Evolutionary conservation across 2,113 vertebrate genomes (phyloP).

Genomic region (Gopherus flavomarginatus): DNA sequence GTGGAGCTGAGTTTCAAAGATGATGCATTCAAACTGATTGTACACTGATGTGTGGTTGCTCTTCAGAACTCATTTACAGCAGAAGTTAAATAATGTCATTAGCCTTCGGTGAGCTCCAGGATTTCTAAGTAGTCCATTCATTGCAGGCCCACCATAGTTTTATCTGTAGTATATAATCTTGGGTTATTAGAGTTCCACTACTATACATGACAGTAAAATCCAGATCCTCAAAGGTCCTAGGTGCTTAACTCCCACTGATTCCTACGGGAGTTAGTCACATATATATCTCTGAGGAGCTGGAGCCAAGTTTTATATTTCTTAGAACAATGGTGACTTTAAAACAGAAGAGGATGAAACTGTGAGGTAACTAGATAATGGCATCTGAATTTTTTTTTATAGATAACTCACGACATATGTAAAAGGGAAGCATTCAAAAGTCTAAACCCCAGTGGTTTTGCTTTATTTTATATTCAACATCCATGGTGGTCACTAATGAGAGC

Average conservation of each 20-base stretch:
- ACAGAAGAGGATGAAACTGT: background rate
- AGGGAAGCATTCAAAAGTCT: background rate
- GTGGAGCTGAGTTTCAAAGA: conserved; percentile 58
- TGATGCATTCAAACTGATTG: conserved; percentile 65
- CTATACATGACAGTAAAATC: background rate
- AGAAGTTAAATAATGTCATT: conserved; percentile 65
- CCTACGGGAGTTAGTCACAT: background rate
- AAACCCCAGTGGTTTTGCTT: background rate
- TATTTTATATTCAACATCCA: rapidly evolving
- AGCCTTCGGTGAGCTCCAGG: conserved; percentile 50
- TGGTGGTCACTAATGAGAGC: background rate
- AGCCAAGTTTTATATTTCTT: background rate
- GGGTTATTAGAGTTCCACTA: background rate
- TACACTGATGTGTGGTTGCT: conserved; percentile 52
- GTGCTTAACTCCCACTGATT: background rate
- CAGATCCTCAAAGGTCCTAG: background rate
- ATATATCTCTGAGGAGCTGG: background rate
- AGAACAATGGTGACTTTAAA: background rate
- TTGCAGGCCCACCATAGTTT: background rate
- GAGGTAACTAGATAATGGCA: background rate
- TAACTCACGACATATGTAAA: background rate
- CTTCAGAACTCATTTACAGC: conserved; percentile 60
- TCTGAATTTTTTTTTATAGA: background rate
- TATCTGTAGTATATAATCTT: conserved; percentile 19
- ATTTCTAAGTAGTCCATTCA: conserved; percentile 28